Conservation (phyloP, 2,888 invertebrate genomes). For the Holacanthella duospinosa region DNA sequence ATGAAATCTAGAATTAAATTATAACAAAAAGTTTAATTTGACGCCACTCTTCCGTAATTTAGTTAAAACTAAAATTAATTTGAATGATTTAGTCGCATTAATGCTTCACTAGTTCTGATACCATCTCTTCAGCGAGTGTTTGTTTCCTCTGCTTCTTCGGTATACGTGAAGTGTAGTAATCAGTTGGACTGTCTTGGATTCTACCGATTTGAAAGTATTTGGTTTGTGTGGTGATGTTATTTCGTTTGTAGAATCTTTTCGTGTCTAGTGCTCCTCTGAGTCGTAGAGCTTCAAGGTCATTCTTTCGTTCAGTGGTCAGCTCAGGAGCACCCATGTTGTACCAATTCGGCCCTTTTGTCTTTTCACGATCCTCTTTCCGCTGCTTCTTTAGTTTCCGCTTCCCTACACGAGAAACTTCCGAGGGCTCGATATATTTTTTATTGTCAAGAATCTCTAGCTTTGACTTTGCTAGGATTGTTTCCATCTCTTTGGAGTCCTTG, state of each 20-base stretch:
- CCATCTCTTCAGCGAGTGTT: slow-evolving; percentile 75
- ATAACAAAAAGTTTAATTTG: too few species aligned
- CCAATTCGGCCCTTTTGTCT: slow-evolving; percentile 79
- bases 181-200: slow-evolving; percentile 67
- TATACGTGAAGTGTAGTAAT: slow-evolving; percentile 71
- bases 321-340: slow-evolving; percentile 80
- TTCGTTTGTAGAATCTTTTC: slow-evolving; percentile 89
- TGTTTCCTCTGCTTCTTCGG: slow-evolving; percentile 76
- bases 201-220: slow-evolving; percentile 81
- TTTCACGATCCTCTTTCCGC: slow-evolving; percentile 55
- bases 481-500: too few species aligned
- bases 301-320: slow-evolving; percentile 73
- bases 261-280: slow-evolving; percentile 88
- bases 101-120: slow-evolving; percentile 20
- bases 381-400: slow-evolving; percentile 22
- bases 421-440: slow-evolving; percentile 19
- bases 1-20: too few species aligned
- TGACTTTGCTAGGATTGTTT: background rate
- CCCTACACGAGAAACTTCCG: slow-evolving; percentile 15
- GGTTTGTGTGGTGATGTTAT: slow-evolving; percentile 71
- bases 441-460: slow-evolving; percentile 14
- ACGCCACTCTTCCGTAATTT: too few species aligned
- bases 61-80: too few species aligned
- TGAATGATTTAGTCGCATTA: too few species aligned
- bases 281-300: slow-evolving; percentile 76